Evolutionary conservation across 1,140 invertebrate genomes (phyloP), one percentile per base, ranked within the genome.

Genomic region (Trypoxylus dichotomus): DNA sequence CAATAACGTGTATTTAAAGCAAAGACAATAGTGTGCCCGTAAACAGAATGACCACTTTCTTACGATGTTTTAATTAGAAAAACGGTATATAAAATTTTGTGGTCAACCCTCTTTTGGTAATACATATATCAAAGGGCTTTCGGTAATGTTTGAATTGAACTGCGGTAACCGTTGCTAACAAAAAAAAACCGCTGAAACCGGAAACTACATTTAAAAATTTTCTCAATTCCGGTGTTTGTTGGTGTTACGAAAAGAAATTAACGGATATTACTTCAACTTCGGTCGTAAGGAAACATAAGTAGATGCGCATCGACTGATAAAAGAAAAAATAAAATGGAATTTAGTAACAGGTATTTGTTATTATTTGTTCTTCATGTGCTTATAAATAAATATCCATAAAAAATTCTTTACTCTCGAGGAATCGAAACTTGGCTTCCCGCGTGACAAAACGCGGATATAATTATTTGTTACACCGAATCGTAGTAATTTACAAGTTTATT

Each of bases 371-470:
- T 63, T 1, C 15, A 27, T 3, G 1, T 2, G 8, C n/a, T n/a
- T 6, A 19, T 0, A 6, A 19, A 19, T 25, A 15, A 68, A 0
- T 41, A 74, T 11, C 41, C 41, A 76, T 0, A 77, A 77, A 77
- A 77, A 73, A 32, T n/a, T 10, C 27, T 72, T 78, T 72, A 72
- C 77, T 43, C 72, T 47, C 77, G 77, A 72, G 77, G 77, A 78
- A 78, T 78, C 77, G 77, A 78, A 78, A 72, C 77, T 72, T 72
- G 77, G 72, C 75, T 72, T 78, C 77, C 77, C 77, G 76, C 76
- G 76, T 77, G 76, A 77, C 76, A n/a, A 77, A 68, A 68, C 76
- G 76, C 68, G 76, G 76, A 77, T 77, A 77, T n/a, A n/a, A n/a
- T n/a, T n/a, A n/a, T n/a, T n/a, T n/a, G n/a, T n/a, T n/a, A n/a